Evolutionary conservation across 2,797 vertebrate species (phyloP).

Genomic region (Apogon hyalosoma): DNA sequence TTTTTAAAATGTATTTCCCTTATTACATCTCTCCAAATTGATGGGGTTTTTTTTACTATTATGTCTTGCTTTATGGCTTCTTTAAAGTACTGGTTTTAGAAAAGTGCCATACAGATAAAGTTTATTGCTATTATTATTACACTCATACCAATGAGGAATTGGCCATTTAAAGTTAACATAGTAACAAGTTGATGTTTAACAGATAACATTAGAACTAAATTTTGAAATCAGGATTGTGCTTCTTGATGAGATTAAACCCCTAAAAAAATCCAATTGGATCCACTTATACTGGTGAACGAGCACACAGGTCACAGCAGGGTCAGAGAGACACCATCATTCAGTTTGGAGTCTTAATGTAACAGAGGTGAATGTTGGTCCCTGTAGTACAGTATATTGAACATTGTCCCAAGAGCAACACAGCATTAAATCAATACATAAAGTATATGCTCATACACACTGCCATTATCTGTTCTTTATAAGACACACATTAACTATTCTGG

Average conservation of each 20-base stretch:
- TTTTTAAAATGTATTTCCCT: slow-evolving; percentile 28
- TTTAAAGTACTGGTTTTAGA: slow-evolving; percentile 42
- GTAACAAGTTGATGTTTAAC: slow-evolving; percentile 48
- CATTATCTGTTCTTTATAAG: slow-evolving; percentile 27
- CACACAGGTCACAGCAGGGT: slow-evolving; percentile 53
- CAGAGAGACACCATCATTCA: slow-evolving; percentile 40
- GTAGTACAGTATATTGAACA: slow-evolving; percentile 52
- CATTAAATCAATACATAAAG: slow-evolving; percentile 58
- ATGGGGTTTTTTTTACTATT: slow-evolving; percentile 44
- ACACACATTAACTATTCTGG: slow-evolving; percentile 19
- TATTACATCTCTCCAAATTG: slow-evolving; percentile 43
- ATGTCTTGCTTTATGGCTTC: slow-evolving; percentile 45
- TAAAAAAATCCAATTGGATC: slow-evolving; percentile 17
- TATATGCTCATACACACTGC: slow-evolving; percentile 38
- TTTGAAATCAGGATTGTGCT: slow-evolving; percentile 32
- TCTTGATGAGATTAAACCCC: slow-evolving; percentile 17
- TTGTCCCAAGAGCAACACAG: slow-evolving; percentile 34
- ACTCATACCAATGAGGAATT: slow-evolving; percentile 38
- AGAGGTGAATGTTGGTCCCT: slow-evolving; percentile 36
- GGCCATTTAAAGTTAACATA: slow-evolving; percentile 49
- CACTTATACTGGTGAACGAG: slow-evolving; percentile 19
- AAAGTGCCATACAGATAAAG: slow-evolving; percentile 49
- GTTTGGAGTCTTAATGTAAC: slow-evolving; percentile 10
- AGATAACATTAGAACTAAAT: slow-evolving; percentile 47
- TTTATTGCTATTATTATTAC: slow-evolving; percentile 59